Evolutionary conservation across 2,888 invertebrate genomes (phyloP).

Genomic region (Tinea trinotella): DNA sequence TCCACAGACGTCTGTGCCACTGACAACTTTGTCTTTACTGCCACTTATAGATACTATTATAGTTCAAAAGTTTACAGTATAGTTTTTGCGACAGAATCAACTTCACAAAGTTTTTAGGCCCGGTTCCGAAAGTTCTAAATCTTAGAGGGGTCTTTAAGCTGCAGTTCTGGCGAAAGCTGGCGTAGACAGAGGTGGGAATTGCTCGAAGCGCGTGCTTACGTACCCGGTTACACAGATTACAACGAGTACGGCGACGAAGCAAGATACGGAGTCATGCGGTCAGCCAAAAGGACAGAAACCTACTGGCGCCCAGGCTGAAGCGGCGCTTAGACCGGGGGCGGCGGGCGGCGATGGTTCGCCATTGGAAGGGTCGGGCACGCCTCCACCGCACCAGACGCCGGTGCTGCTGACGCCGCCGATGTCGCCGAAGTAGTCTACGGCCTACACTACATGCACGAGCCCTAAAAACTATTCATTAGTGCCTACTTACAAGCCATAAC

Average conservation of each 20-base stretch:
- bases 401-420: slow-evolving; percentile 23
- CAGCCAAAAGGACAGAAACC: slow-evolving; percentile 74
- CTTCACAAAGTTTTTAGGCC: background rate
- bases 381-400: slow-evolving; percentile 44
- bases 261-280: slow-evolving; percentile 73
- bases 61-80: slow-evolving; percentile 46
- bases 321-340: slow-evolving; percentile 41
- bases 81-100: slow-evolving; percentile 27
- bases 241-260: slow-evolving; percentile 70
- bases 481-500: background rate
- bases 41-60: slow-evolving; percentile 42
- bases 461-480: background rate
- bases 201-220: slow-evolving; percentile 62
- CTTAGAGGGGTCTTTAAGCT: slow-evolving; percentile 34
- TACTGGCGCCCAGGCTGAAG: slow-evolving; percentile 65
- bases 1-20: slow-evolving; percentile 24
- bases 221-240: slow-evolving; percentile 46
- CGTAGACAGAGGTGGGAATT: slow-evolving; percentile 40
- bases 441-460: background rate
- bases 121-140: background rate
- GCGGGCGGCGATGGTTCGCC: slow-evolving; percentile 50
- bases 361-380: slow-evolving; percentile 65
- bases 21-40: slow-evolving; percentile 32
- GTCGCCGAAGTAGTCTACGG: background rate
- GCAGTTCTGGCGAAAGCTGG: slow-evolving; percentile 52